phyloP scores from a whole-genome alignment of 2,888 invertebrate species.

The Tetramorium bicarinatum region DNA sequence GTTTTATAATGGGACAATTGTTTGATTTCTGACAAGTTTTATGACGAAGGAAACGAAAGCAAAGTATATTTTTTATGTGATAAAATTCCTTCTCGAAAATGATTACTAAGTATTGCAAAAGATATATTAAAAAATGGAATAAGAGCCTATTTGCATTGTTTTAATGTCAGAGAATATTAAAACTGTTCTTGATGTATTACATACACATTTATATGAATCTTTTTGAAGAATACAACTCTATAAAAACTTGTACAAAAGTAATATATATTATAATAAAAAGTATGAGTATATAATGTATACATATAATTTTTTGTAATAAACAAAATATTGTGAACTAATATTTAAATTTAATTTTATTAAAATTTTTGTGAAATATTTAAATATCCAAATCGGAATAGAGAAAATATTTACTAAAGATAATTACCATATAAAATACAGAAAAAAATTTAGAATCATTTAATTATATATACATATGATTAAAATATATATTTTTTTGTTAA shows the following conservation, averaged over 20 bases:
- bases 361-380: neutral
- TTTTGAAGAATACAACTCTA: neutral
- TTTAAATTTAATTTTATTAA: no score
- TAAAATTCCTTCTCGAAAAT: neutral
- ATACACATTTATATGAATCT: no score
- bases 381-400: neutral
- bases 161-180: constrained; percentile 5
- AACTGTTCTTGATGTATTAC: neutral
- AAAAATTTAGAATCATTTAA: neutral
- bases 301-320: neutral
- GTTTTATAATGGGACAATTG: neutral
- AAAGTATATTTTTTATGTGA: neutral
- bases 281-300: neutral
- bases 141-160: neutral
- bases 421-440: neutral
- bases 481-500: no score
- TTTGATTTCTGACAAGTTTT: neutral
- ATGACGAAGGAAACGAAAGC: neutral
- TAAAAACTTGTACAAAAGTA: neutral
- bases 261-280: neutral
- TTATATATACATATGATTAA: neutral
- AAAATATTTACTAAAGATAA: neutral
- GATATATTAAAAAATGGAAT: neutral
- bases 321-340: no score
- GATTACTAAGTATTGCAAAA: neutral